phyloP scores from a whole-genome alignment of 2,113 vertebrate genomes.

The Campylomormyrus numenius region DNA sequence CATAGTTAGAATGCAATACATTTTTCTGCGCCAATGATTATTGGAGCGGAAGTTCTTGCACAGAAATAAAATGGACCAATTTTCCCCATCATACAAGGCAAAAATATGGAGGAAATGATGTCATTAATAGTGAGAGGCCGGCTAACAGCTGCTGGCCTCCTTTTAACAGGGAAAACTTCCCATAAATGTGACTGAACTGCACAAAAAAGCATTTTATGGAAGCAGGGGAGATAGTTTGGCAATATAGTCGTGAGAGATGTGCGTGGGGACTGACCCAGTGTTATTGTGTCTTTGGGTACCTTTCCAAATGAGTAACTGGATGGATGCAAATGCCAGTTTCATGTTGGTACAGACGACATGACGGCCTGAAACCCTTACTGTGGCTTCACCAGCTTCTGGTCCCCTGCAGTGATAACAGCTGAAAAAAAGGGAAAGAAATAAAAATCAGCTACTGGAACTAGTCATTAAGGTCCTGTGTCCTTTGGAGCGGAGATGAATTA shows the following conservation, averaged over 20 bases:
- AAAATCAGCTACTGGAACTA: conserved; percentile 19
- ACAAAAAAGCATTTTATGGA: background rate
- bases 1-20: conserved; percentile 4
- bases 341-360: background rate
- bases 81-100: conserved; percentile 17
- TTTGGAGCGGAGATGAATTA: conserved; percentile 46
- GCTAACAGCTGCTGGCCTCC: background rate
- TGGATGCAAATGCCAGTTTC: background rate
- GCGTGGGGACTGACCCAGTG: background rate
- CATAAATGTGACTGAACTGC: background rate
- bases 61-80: conserved; percentile 12
- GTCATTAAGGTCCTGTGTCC: conserved; percentile 24
- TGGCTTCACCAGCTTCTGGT: background rate
- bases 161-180: background rate
- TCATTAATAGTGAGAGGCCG: background rate
- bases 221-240: background rate
- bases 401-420: background rate
- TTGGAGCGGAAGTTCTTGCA: background rate
- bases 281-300: background rate
- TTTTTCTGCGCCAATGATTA: background rate
- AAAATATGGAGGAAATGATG: background rate
- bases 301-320: background rate
- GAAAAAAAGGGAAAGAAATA: background rate
- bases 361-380: background rate
- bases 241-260: background rate